These are phyloP conservation scores for Numida meleagris DNA, from an alignment of 2,113 vertebrate genomes.

Conservation along the genomic window DNA sequence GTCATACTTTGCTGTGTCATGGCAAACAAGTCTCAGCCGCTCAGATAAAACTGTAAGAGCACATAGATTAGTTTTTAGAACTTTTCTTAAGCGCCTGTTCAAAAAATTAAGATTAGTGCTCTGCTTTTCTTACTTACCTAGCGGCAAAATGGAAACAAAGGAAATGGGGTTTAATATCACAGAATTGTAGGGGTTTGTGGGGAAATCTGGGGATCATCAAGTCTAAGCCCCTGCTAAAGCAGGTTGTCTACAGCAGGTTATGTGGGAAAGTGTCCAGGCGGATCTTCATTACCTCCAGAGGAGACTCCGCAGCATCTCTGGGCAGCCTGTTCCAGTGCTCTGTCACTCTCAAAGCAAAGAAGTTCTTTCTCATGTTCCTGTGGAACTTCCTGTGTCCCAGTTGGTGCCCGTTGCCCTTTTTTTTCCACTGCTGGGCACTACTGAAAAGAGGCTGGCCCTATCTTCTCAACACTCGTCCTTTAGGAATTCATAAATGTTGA, in stretches of 20 bases:
- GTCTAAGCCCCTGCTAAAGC: neutral
- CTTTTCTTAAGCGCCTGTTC: neutral
- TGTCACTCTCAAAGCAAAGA: too few relatives aligned
- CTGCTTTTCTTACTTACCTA: neutral
- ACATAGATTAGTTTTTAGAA: rapidly evolving
- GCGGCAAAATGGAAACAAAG: neutral
- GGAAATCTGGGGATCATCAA: neutral
- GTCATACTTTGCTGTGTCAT: neutral
- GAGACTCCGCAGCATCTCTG: neutral
- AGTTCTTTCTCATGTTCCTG: too few relatives aligned
- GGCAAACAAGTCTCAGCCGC: neutral
- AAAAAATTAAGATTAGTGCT: neutral
- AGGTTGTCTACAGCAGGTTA: neutral
- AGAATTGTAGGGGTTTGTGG: neutral
- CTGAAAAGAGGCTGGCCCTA: too few relatives aligned
- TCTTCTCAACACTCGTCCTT: too few relatives aligned
- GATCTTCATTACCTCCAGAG: neutral
- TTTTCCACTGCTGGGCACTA: too few relatives aligned
- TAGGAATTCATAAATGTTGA: too few relatives aligned
- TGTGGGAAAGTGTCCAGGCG: neutral
- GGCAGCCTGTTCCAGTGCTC: too few relatives aligned
- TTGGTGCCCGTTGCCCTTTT: too few relatives aligned
- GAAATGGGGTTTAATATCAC: neutral
- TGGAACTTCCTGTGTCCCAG: too few relatives aligned
- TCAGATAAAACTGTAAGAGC: neutral